Evolutionary conservation across 2,888 invertebrate genomes (phyloP).

Genomic region (Xylota segnis): DNA sequence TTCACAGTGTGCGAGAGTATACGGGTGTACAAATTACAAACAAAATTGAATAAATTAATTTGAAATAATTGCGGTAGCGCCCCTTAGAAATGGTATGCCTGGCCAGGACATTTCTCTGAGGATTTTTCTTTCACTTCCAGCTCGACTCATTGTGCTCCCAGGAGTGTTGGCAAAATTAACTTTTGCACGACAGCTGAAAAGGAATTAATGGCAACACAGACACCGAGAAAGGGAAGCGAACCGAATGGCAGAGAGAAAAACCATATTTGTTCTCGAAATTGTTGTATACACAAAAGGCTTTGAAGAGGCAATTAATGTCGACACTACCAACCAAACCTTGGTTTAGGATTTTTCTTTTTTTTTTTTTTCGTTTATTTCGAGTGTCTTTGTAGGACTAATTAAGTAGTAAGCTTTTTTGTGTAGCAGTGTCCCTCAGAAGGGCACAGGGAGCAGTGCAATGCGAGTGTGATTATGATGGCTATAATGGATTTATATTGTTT

Average conservation of each 20-base stretch:
- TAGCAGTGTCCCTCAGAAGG: conserved; percentile 13
- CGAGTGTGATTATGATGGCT: conserved; percentile 32
- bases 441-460: background rate
- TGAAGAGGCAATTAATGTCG: conserved; percentile 63
- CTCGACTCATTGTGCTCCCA: background rate
- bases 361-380: conserved; percentile 23
- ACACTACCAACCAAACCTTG: conserved; percentile 38
- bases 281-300: conserved; percentile 34
- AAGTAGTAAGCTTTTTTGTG: conserved; percentile 46
- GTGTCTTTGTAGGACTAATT: conserved; percentile 45
- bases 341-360: background rate
- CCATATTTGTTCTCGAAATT: conserved; percentile 50
- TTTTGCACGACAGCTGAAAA: conserved; percentile 38
- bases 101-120: background rate
- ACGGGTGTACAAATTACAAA: conserved; percentile 22
- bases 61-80: conserved; percentile 50
- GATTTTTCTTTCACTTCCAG: background rate
- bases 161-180: conserved; percentile 22
- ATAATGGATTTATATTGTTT: conserved; percentile 59
- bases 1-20: background rate
- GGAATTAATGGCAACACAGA: conserved; percentile 14
- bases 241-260: background rate
- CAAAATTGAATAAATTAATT: conserved; percentile 67
- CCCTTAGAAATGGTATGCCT: background rate
- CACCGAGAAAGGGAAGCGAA: background rate